These are phyloP conservation scores for Hirtodrosophila alboralis DNA, from an alignment of 2,888 invertebrate genomes.

Conservation along the genomic window DNA sequence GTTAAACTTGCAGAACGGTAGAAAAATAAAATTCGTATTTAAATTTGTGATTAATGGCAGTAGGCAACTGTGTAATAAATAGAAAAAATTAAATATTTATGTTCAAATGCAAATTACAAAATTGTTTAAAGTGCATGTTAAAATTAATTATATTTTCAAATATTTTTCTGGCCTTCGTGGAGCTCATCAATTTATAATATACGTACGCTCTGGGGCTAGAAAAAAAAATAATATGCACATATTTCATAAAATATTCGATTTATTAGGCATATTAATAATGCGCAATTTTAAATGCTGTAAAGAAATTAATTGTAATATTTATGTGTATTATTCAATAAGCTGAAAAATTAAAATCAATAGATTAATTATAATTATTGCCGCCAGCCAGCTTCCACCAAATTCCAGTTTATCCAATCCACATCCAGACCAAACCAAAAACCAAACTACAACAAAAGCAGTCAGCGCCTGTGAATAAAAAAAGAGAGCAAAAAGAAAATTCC, in stretches of 20 bases:
- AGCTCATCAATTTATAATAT: conserved; percentile 67
- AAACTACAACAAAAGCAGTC: conserved; percentile 68
- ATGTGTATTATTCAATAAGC: conserved; percentile 58
- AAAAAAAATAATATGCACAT: conserved; percentile 16
- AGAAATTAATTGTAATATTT: conserved; percentile 38
- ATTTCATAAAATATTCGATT: conserved; percentile 24
- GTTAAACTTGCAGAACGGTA: conserved; percentile 9
- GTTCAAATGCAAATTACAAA: conserved; percentile 54
- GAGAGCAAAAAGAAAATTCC: conserved; percentile 23
- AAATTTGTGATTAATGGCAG: conserved; percentile 64
- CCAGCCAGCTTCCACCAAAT: conserved; percentile 23
- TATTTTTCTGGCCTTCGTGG: conserved; percentile 20
- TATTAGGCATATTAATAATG: conserved; percentile 40
- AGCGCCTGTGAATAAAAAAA: conserved; percentile 58
- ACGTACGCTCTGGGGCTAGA: conserved; percentile 27
- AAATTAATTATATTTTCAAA: conserved; percentile 47
- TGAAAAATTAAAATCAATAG: conserved; percentile 66
- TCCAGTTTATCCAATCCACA: conserved; percentile 29
- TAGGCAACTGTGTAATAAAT: conserved; percentile 24
- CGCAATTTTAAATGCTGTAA: conserved; percentile 45
- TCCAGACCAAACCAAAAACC: conserved; percentile 66
- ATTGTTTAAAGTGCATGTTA: conserved; percentile 12
- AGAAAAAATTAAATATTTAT: conserved; percentile 60
- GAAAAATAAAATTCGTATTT: conserved; percentile 29
- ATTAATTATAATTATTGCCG: conserved; percentile 60